Base-by-base conservation (phyloP, 2,797 vertebrate genomes). In the Oreortyx pictus region DNA sequence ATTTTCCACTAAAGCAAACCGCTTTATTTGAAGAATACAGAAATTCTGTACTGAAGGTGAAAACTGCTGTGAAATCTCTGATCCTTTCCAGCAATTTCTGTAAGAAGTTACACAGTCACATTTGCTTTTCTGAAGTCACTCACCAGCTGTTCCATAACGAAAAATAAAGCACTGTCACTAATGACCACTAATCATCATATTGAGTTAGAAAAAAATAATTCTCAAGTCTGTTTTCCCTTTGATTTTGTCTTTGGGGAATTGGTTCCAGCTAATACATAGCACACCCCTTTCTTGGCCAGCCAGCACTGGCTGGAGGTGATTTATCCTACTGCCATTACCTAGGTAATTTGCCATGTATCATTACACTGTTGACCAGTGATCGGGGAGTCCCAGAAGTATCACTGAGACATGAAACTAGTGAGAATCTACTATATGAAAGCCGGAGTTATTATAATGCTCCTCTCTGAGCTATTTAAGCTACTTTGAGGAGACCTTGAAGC, bases 341-440 rank as follows among this genome's bases (percentile, higher is more conserved):
- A 75, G 93, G 86, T 94, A 94, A 96, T 93, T 95, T 93, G 94
- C 92, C 93, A 93, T 94, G 95, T 96, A 94, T 94, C 92, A 93
- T 94, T 96, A 93, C 84, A 81, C 68, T 35, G 62, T 62, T 94
- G 94, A 94, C 88, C 94, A 92, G 94, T 88, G 95, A 94, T 94
- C 75, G 89, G 95, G 93, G 93, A 94, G 92, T 96, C 94, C 90
- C 95, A 95, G 59, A 46, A 92, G 93, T 87, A 93, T 91, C 84
- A 91, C 59, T 31, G 47, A 70, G 82, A 93, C 72, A 72, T 87
- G 91, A 94, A 96, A 85, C 72, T 67, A 89, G 78, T 70, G 76
- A 86, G 82, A 91, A 79, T 39, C 70, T 65, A 92, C 72, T 65
- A 64, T 78, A 94, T 92, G 90, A 95, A 94, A 93, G 73, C 73